Evolutionary conservation across 2,797 vertebrate genomes (phyloP), one percentile per base, ranked within the genome.

Genomic region (Melanotaenia boesemani): DNA sequence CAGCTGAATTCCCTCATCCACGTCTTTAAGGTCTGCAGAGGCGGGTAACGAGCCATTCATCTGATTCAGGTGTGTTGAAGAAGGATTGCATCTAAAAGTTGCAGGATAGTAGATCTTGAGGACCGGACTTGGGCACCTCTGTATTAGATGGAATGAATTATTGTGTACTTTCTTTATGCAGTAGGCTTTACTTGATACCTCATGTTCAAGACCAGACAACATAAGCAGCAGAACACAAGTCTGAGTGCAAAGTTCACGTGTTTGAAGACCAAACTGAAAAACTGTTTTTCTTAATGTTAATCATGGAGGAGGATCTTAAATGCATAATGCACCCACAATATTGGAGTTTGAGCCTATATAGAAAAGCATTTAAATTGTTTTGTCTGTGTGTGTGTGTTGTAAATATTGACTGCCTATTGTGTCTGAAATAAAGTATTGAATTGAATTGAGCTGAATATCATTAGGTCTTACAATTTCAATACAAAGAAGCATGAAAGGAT

Each of bases 281-380:
- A 18, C 1, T 28, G 15, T 54, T n/a, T 56, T 13, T 44, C 22
- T 34, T 9, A 8, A 4, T 16, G 36, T 65, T 46, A 36, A 63
- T 34, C 46, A 52, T 26, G 4, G 10, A 52, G 22, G 26, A 11
- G 22, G 26, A 20, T 6, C 15, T 62, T 39, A 12, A 77, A 61
- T 70, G n/a, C 44, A 36, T 7, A 50, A 80, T 9, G 5, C 41
- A 9, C 64, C n/a, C 55, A 41, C 60, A 54, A 60, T 50, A 34
- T 34, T 34, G 32, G 32, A 34, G 7, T 8, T 34, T 34, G 32
- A 34, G 32, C 32, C 32, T 34, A 4, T 34, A 34, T 34, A 34
- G 32, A 34, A 34, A 34, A 34, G 7, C 32, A 34, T 34, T 34
- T 34, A 34, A 30, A 34, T 34, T 34, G 7, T 34, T 34, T 1